Evolutionary conservation across 2,797 vertebrate genomes (phyloP).

Genomic region (Pygocentrus nattereri): DNA sequence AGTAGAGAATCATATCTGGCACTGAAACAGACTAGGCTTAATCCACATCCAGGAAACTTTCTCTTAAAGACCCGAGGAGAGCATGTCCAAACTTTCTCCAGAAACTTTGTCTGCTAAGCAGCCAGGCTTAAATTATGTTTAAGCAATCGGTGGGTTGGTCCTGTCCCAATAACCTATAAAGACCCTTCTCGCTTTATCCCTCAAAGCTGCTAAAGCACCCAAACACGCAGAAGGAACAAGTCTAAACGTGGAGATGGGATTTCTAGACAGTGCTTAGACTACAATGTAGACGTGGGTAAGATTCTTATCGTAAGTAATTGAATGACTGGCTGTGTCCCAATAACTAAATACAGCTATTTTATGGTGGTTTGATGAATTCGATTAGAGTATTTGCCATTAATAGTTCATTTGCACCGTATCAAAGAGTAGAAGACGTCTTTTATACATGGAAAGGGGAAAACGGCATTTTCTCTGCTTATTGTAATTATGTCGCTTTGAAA

Average conservation of each 20-base stretch:
- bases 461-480: neutral
- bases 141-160: neutral
- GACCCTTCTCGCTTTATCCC: neutral
- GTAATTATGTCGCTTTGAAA: neutral
- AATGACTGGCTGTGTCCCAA: conserved; percentile 23
- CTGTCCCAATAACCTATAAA: neutral
- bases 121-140: neutral
- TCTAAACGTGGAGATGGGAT: conserved; percentile 13
- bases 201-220: neutral
- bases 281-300: conserved; percentile 10
- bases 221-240: neutral
- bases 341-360: conserved; percentile 2
- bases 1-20: neutral
- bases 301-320: conserved; percentile 34
- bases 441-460: neutral
- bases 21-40: neutral
- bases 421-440: neutral
- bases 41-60: neutral
- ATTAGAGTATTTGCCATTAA: conserved; percentile 5
- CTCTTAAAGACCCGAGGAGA: neutral
- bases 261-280: conserved; percentile 2
- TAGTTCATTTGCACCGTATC: neutral
- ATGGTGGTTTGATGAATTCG: neutral
- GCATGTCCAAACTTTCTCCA: neutral
- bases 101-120: neutral